These are phyloP conservation scores for Calephelis virginiensis DNA, from an alignment of 1,140 invertebrate genomes.

Conservation along the genomic window DNA sequence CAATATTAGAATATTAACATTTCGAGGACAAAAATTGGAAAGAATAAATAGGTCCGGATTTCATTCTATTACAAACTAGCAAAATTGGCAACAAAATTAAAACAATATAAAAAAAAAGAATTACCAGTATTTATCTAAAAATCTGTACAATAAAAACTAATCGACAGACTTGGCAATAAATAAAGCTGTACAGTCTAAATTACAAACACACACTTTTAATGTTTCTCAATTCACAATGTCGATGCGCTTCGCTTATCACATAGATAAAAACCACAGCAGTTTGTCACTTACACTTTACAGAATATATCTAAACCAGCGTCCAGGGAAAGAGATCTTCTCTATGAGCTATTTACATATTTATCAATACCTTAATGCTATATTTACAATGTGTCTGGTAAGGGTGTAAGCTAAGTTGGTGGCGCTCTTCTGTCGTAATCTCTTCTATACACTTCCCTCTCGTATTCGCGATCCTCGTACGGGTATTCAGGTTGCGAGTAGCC, in stretches of 20 bases:
- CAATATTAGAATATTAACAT: slow-evolving; percentile 44
- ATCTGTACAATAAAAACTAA: slow-evolving; percentile 71
- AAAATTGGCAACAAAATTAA: slow-evolving; percentile 65
- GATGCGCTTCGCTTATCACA: slow-evolving; percentile 71
- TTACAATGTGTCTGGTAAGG: slow-evolving; percentile 56
- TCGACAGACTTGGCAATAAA: slow-evolving; percentile 71
- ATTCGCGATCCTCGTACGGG: slow-evolving; percentile 63
- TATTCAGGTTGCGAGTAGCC: slow-evolving; percentile 62
- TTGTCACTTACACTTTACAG: slow-evolving; percentile 73
- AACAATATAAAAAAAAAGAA: slow-evolving; percentile 58
- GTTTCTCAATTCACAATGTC: slow-evolving; percentile 44
- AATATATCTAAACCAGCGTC: slow-evolving; percentile 54
- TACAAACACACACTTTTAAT: slow-evolving; percentile 59
- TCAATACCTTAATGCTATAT: slow-evolving; percentile 47
- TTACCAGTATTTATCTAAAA: slow-evolving; percentile 63
- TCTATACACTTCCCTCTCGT: slow-evolving; percentile 67
- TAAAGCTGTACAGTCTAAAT: slow-evolving; percentile 76
- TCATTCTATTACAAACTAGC: slow-evolving; percentile 46
- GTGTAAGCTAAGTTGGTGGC: slow-evolving; percentile 57
- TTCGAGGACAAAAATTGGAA: slow-evolving; percentile 24
- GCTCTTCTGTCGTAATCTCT: slow-evolving; percentile 69
- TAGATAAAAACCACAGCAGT: slow-evolving; percentile 73
- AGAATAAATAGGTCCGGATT: slow-evolving; percentile 64
- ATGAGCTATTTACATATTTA: slow-evolving; percentile 69
- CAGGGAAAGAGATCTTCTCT: slow-evolving; percentile 58